These are phyloP conservation scores for Xyrichtys novacula DNA, from an alignment of 2,797 vertebrate genomes.

Conservation along the genomic window DNA sequence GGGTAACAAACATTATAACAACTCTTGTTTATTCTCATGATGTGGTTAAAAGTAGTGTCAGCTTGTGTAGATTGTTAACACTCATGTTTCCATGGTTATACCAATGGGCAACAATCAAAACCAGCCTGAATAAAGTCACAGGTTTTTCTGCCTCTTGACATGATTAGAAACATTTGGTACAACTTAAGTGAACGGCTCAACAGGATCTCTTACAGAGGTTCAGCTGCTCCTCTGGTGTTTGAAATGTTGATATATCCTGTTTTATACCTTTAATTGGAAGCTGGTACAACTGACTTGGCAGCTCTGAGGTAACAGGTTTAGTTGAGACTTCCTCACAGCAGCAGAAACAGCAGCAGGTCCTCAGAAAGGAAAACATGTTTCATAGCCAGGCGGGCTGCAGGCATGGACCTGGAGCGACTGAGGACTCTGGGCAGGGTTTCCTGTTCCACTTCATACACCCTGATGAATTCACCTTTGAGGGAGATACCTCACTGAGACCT, in stretches of 20 bases:
- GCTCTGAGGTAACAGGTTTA: neutral
- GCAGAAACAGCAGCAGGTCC: constrained; percentile 35
- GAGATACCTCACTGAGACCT: constrained; percentile 68
- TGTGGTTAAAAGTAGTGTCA: no score
- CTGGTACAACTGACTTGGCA: constrained; percentile 15
- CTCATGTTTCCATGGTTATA: no score
- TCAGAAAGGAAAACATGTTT: constrained; percentile 61
- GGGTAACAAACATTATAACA: no score
- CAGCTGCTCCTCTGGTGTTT: neutral
- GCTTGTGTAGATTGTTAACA: no score
- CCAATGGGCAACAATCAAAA: no score
- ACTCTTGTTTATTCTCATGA: no score
- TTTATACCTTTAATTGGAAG: constrained; percentile 1
- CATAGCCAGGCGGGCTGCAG: constrained; percentile 30
- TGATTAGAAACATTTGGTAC: neutral
- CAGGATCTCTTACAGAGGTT: neutral
- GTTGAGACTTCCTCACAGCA: constrained; percentile 29
- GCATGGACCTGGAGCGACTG: constrained; percentile 43
- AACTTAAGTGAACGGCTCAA: neutral
- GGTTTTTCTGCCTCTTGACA: no score
- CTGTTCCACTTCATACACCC: constrained; percentile 66
- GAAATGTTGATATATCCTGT: neutral
- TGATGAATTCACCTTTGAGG: constrained; percentile 79
- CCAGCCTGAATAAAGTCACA: no score
- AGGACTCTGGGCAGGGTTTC: constrained; percentile 81